phyloP scores from a whole-genome alignment of 2,797 vertebrate genomes.

The Danio kyathit region DNA sequence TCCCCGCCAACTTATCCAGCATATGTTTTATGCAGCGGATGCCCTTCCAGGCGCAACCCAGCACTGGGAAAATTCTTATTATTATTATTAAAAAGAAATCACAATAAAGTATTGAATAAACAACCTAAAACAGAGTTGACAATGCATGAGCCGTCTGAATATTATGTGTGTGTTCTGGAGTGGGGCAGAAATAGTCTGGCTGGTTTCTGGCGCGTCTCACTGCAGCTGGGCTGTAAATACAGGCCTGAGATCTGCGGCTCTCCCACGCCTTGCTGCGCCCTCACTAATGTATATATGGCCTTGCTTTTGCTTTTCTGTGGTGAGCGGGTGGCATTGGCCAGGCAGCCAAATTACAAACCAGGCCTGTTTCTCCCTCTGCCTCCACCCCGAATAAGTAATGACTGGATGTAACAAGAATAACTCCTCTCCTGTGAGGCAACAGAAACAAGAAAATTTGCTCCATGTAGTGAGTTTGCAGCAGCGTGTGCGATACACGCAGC shows the following conservation, averaged over 20 bases:
- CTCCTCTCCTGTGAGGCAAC: slow-evolving; percentile 60
- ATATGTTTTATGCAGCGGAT: no score
- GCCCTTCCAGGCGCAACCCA: no score
- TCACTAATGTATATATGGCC: slow-evolving; percentile 73
- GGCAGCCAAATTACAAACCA: slow-evolving; percentile 82
- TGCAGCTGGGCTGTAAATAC: slow-evolving; percentile 77
- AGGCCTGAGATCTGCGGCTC: slow-evolving; percentile 72
- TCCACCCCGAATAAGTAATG: slow-evolving; percentile 83
- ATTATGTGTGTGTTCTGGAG: background rate
- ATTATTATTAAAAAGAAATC: no score
- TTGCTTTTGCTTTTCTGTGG: slow-evolving; percentile 77
- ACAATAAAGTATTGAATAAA: no score
- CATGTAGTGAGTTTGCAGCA: background rate
- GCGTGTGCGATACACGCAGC: slow-evolving; percentile 23
- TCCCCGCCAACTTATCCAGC: no score
- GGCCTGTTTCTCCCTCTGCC: slow-evolving; percentile 70
- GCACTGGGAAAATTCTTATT: no score
- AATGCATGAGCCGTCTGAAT: background rate
- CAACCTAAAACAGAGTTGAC: background rate
- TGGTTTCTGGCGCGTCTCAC: slow-evolving; percentile 63
- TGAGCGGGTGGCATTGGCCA: slow-evolving; percentile 74
- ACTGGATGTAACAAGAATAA: slow-evolving; percentile 76
- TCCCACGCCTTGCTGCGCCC: slow-evolving; percentile 75
- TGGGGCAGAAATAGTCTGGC: slow-evolving; percentile 67
- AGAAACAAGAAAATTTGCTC: slow-evolving; percentile 42